Base-by-base conservation (phyloP, 2,113 vertebrate genomes). In the Gadus macrocephalus region DNA sequence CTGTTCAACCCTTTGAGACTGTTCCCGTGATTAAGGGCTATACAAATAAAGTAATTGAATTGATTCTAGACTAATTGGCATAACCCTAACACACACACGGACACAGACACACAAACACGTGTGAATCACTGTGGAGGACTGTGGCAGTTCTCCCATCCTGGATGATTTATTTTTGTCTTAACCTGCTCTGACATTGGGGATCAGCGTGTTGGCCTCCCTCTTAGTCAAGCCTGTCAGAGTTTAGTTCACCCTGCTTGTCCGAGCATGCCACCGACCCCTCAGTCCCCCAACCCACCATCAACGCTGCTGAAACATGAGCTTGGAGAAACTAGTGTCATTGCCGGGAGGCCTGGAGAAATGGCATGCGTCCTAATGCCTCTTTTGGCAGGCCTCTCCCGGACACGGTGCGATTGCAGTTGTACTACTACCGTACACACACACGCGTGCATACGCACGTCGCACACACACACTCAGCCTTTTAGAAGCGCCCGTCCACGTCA, bases 281-380 rank as follows among this genome's bases (percentile, higher is more conserved):
- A 22, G 42, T 17, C 68, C 66, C 31, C 61, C 60, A 67, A 58
- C 72, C 42, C 65, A 60, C 42, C 42, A 1, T 9, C 42, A 9
- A 66, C 69, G 22, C 38, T 7, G 25, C 63, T 78, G 78, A 77
- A 81, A 86, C 73, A 66, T 69, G 77, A 81, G 62, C 66, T 60
- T 61, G 8, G 38, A 78, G 70, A 42, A 69, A 19, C 56, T 60
- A 64, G 72, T 11, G 27, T 72, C 72, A 82, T 82, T 76, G 75
- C 74, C 75, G 70, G 68, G 71, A 69, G 79, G 71, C 75, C 74
- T 69, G 66, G 70, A 59, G 77, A 81, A 72, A 76, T 83, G 80
- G 75, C 83, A 76, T 68, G 69, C 73, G 77, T 75, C 75, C 78
- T 80, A 73, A 83, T 81, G 78, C 77, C 75, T 75, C 65, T 76